phyloP scores from a whole-genome alignment of 2,113 vertebrate species.

The Ginglymostoma cirratum region DNA sequence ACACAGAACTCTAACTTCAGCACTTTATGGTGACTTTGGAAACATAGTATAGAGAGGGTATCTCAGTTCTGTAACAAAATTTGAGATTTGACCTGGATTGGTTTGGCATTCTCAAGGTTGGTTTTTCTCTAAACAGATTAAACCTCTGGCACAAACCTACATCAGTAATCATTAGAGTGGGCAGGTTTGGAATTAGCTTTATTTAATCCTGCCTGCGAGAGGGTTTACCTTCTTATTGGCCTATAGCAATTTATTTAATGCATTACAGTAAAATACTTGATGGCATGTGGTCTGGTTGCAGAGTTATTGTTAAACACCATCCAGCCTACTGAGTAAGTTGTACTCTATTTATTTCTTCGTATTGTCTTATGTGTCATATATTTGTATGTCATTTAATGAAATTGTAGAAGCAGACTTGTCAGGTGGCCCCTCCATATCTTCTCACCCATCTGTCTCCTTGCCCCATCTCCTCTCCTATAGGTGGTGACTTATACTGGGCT shows the following conservation, averaged over 20 bases:
- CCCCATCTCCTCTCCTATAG: background rate
- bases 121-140: background rate
- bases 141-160: background rate
- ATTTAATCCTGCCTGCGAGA: constrained; percentile 44
- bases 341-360: constrained; percentile 37
- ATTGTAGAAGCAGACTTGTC: background rate
- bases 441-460: background rate
- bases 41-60: too few species aligned
- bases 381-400: background rate
- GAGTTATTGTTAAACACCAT: background rate
- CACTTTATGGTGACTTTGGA: background rate
- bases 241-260: constrained; percentile 36
- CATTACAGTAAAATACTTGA: constrained; percentile 10
- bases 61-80: background rate
- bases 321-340: background rate
- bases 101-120: background rate
- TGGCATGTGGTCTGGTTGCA: background rate
- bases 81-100: background rate
- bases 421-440: background rate
- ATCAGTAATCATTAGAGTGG: constrained; percentile 39
- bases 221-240: constrained; percentile 41
- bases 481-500: background rate
- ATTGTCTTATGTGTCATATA: constrained; percentile 33
- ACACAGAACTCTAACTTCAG: background rate
- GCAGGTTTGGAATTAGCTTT: constrained; percentile 43